phyloP scores from a whole-genome alignment of 2,113 vertebrate genomes.

The Syrrhaptes paradoxus region DNA sequence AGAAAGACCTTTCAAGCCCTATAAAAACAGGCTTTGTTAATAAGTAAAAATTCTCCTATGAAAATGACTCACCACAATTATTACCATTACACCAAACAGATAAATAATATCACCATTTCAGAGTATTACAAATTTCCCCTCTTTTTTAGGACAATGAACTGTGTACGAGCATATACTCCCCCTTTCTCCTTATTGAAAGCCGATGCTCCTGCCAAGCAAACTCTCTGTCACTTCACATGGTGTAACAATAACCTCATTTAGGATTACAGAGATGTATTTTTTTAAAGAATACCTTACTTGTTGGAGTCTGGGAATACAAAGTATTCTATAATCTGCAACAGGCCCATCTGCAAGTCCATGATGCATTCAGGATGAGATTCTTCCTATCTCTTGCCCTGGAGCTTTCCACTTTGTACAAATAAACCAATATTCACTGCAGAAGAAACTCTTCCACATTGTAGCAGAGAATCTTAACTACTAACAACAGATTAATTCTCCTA shows the following conservation, averaged over 20 bases:
- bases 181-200: background rate
- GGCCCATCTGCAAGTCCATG: background rate
- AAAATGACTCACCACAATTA: background rate
- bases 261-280: background rate
- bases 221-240: background rate
- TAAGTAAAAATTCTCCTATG: background rate
- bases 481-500: background rate
- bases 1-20: background rate
- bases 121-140: background rate
- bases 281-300: background rate
- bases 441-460: background rate
- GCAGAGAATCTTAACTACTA: background rate
- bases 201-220: background rate
- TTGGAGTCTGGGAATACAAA: background rate
- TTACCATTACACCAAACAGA: background rate
- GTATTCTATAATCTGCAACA: background rate
- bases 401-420: background rate
- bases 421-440: background rate
- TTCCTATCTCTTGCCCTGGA: background rate
- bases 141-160: background rate
- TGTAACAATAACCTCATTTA: background rate
- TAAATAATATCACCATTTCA: background rate
- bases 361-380: background rate
- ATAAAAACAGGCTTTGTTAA: background rate
- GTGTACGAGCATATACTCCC: background rate